Percentiles rank a stretch among this genome's conserved stretches.
Conservation (phyloP, 2,797 vertebrate species). For the Gila robusta region DNA sequence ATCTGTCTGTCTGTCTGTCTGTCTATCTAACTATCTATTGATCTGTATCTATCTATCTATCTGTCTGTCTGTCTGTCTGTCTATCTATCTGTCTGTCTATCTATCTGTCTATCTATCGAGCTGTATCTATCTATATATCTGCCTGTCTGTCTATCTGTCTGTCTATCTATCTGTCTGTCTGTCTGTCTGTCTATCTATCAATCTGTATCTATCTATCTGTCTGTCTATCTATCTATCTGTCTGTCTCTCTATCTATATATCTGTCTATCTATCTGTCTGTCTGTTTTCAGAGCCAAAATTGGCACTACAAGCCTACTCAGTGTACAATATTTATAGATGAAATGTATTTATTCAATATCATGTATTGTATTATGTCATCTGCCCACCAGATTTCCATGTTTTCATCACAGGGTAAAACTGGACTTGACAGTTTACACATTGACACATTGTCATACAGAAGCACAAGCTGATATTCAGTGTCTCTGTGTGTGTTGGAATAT, state of each 20-base stretch:
- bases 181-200: neutral
- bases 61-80: too few relatives aligned
- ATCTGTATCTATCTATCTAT: too few relatives aligned
- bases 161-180: too few relatives aligned
- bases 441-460: neutral
- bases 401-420: neutral
- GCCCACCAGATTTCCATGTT: neutral
- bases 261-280: neutral
- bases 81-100: too few relatives aligned
- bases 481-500: neutral
- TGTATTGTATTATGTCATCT: neutral
- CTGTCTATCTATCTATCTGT: neutral
- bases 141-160: too few relatives aligned
- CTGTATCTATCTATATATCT: constrained; percentile 30
- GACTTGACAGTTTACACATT: neutral
- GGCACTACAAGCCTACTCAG: neutral
- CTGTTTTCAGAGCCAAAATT: neutral
- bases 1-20: too few relatives aligned
- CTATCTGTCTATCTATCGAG: neutral
- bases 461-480: neutral
- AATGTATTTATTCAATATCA: neutral
- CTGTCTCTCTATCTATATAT: neutral
- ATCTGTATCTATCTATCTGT: neutral
- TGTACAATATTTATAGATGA: neutral
- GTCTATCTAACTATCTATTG: too few relatives aligned